Evolutionary conservation across 2,797 vertebrate genomes (phyloP).

Genomic region (Gastrophryne carolinensis): DNA sequence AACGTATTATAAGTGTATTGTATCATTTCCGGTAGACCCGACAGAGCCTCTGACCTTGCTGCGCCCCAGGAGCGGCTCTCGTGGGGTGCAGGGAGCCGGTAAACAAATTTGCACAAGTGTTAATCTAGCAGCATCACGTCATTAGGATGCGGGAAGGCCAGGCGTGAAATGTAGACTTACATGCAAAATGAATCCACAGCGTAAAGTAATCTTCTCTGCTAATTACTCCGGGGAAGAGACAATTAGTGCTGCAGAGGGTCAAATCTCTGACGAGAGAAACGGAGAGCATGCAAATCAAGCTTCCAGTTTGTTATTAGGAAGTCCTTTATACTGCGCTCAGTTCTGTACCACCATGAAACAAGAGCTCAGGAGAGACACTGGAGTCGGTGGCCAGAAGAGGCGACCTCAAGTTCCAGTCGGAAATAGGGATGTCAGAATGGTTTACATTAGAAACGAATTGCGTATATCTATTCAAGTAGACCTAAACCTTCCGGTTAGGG

Average conservation of each 20-base stretch:
- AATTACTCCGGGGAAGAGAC: constrained; percentile 49
- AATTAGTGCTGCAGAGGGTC: constrained; percentile 45
- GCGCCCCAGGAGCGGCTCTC: neutral
- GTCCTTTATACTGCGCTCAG: neutral
- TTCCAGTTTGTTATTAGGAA: constrained; percentile 12
- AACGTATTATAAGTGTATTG: too few species aligned
- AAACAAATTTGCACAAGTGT: constrained; percentile 29
- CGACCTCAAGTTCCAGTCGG: too few species aligned
- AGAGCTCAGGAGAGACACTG: neutral
- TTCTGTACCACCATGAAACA: neutral
- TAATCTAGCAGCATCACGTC: constrained; percentile 17
- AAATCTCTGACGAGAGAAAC: constrained; percentile 30
- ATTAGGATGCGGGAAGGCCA: constrained; percentile 39
- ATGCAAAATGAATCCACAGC: constrained; percentile 44
- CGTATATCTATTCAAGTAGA: too few species aligned
- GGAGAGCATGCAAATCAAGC: constrained; percentile 11
- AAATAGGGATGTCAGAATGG: too few species aligned
- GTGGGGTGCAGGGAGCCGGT: neutral
- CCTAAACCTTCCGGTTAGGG: too few species aligned
- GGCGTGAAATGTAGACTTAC: constrained; percentile 46
- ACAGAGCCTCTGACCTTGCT: constrained; percentile 7
- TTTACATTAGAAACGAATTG: too few species aligned
- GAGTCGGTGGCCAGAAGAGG: neutral
- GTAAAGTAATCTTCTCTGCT: constrained; percentile 44
- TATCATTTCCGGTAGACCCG: neutral